Evolutionary conservation across 23 tunicate genomes (phyloP), one percentile per base, ranked within the genome.

Genomic region (Styela plicata): DNA sequence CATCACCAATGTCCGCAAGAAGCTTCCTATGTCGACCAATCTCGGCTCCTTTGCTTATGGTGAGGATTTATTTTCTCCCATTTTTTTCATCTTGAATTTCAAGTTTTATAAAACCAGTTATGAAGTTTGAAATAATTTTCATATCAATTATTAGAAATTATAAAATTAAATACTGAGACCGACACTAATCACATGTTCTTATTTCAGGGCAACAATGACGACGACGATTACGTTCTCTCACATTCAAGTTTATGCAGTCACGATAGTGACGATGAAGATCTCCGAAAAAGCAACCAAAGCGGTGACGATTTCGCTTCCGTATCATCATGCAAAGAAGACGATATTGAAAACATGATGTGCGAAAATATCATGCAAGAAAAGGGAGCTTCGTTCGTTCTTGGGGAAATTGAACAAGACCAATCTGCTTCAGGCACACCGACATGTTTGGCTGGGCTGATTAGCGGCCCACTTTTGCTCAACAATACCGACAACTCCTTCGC

Each of bases 171-270:
- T 5, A 44, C 7, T 44, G 13, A 44, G 13, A 44, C 57, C 13
- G 10, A 44, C 7, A 44, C 13, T 44, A 44, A 44, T 44, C 7
- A 3, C 78, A 3, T 10, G 18, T 24, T 24, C 44, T 76, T 53
- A 16, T 1, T 44, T 26, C 64, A 76, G 81, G 81, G 81, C 64
- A 61, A 52, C 33, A 44, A 44, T 44, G 85, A 53, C 78, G 97
- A 91, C 24, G 96, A 90, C 64, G 87, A 91, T 75, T 64, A 61
- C 26, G 91, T 89, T 57, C 90, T 91, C 2, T 80, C 90, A 3
- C 97, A 91, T 64, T 91, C 97, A 53, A 85, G 90, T 25, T 85
- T 91, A 28, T 91, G 97, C 90, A 91, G 97, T 64, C 76, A 85
- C 30, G 84, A 91, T 74, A 76, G 81, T 57, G 81, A 76, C 65